Base-by-base conservation (phyloP, 2,113 vertebrate genomes). In the Nibea albiflora region DNA sequence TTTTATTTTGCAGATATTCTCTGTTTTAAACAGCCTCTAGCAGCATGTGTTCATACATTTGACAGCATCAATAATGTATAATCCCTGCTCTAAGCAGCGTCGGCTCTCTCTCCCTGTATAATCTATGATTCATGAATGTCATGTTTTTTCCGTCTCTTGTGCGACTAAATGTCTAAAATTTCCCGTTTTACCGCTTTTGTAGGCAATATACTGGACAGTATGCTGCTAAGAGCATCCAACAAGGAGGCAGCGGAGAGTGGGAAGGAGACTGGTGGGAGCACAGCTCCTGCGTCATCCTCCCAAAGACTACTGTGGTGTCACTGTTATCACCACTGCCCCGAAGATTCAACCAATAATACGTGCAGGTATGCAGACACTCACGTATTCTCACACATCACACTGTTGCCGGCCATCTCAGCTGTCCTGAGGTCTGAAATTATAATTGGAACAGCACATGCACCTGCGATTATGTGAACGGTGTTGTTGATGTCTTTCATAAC, bases 281-380 rank as follows among this genome's bases (percentile, higher is more conserved):
- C 95, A 0, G 96, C 92, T 63, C 88, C 96, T 47, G 92, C 95
- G 31, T 94, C 95, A 57, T 94, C 96, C 3, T 93, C 96, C 0
- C 95, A 95, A 78, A 96, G 95, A 90, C 88, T 96, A 52, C 92
- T 99, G 76, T 96, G 93, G 89, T 99, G 98, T 75, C 95, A 97
- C 90, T 99, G 98, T 87, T 95, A 97, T 75, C 96, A 98, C 86
- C 96, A 98, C 62, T 99, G 97, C 82, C 97, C 98, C 0, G 97
- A 98, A 65, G 97, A 98, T 78, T 96, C 97, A 0, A 94, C 93
- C 86, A 99, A 99, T 91, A 97, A 96, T 87, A 98, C 97, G n/a
- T 99, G 98, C 97, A 97, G 96, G 98, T 98, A 86, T 39, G 3
- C 11, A 4, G 7, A 49, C 19, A 31, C 4, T 24, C 11, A 60